A percentile compares a stretch with the other conserved stretches of the same genome.
These are phyloP conservation scores for Andricus curvator DNA, from an alignment of 2,888 invertebrate species.

Conservation along the genomic window DNA sequence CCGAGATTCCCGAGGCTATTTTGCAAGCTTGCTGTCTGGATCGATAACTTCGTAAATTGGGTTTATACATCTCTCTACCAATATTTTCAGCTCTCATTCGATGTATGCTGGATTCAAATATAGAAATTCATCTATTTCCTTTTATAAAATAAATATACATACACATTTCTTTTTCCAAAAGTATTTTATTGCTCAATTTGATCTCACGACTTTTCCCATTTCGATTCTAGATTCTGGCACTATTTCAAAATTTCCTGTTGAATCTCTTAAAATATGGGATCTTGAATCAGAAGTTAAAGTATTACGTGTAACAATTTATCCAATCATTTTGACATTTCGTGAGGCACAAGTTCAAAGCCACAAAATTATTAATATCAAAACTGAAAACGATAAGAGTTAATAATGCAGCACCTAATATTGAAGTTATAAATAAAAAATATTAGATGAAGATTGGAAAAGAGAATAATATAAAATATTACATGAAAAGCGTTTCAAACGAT, in stretches of 20 bases:
- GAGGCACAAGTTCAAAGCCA: not conserved
- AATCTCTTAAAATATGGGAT: not conserved
- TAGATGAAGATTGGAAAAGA: no score
- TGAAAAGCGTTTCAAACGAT: not conserved
- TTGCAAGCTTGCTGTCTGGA: conserved; percentile 25
- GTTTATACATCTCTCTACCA: conserved; percentile 25
- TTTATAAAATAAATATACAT: not conserved
- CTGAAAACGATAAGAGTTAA: no score
- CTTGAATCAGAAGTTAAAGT: not conserved
- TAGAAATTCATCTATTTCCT: not conserved
- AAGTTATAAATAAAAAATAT: no score
- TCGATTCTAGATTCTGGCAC: not conserved
- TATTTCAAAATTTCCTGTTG: conserved; percentile 30
- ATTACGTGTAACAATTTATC: not conserved
- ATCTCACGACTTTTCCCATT: not conserved
- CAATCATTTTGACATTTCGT: no score
- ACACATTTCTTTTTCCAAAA: not conserved
- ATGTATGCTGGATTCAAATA: not conserved
- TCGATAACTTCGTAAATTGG: conserved; percentile 28
- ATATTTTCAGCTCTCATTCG: not conserved
- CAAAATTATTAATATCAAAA: not conserved
- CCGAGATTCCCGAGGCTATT: conserved; percentile 30
- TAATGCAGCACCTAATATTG: no score
- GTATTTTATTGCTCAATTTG: not conserved
- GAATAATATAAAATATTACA: not conserved